Base-by-base conservation (phyloP, 1,140 invertebrate genomes). In the Medauroidea extradentata region DNA sequence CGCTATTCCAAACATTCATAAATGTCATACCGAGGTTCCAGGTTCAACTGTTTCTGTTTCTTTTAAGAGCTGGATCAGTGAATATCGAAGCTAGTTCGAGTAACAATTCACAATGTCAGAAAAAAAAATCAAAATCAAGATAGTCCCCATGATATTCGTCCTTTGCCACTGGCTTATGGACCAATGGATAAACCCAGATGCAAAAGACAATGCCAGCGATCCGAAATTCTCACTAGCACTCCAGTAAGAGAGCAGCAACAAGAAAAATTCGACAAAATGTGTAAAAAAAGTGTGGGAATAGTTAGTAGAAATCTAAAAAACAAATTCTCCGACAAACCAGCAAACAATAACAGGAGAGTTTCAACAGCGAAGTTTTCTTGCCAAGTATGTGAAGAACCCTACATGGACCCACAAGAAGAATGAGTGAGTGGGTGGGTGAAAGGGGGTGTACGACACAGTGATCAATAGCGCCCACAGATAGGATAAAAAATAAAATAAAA, bases 301-400 rank as follows among this genome's bases (percentile, higher is more conserved):
- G 16, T 52, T 52, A 23, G 13, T 43, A 50, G 43, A 50, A 21
- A 44, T 18, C 8, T 49, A n/a, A 34, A 34, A 7, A 34, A 34
- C 11, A 4, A 34, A 4, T 11, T 34, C 11, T 34, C 29, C 11
- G 29, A 34, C 4, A 11, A 34, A 34, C 29, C 29, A 11, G 11
- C 29, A 34, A 34, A n/a, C n/a, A n/a, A n/a, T n/a, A n/a, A n/a
- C n/a, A n/a, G 29, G 11, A 34, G 29, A 34, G 29, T 34, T 34
- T 34, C 29, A 7, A 34, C 29, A 34, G 4, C 19, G 48, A 52
- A 42, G 46, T 57, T 38, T 57, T 42, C 57, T 27, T 57, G 53
- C 50, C 29, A 34, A 18, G 54, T 61, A 19, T 57, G 60, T 43
- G 38, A 9, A 34, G 54, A 25, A 16, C 38, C 39, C 25, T 57